These are phyloP conservation scores for Rhinoraja longicauda DNA, from an alignment of 2,797 vertebrate genomes.

Conservation along the genomic window DNA sequence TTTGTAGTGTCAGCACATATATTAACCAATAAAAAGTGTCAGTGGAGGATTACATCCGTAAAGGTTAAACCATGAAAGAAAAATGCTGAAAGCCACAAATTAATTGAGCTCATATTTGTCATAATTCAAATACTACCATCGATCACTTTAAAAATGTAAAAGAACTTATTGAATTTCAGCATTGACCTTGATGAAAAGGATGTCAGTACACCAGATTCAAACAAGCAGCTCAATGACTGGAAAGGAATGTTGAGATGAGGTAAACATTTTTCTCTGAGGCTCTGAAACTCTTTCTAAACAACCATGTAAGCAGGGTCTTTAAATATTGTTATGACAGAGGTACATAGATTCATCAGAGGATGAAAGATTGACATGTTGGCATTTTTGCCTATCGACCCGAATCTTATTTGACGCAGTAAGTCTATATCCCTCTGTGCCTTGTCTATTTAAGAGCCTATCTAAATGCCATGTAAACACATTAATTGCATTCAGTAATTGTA, in stretches of 20 bases:
- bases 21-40: background rate
- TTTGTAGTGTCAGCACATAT: background rate
- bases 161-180: background rate
- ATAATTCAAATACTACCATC: background rate
- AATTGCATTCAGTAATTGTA: no score
- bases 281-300: no score
- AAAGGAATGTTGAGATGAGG: background rate
- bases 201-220: background rate
- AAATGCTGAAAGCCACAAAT: background rate
- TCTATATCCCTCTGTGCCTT: no score
- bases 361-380: no score
- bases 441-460: no score
- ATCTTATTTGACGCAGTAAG: no score
- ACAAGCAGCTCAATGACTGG: background rate
- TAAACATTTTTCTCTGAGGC: no score
- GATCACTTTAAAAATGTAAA: background rate
- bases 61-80: background rate
- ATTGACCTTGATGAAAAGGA: background rate
- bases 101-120: background rate
- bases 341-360: no score
- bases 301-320: no score
- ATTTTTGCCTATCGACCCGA: no score
- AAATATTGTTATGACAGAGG: no score
- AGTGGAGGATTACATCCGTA: background rate
- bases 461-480: no score